phyloP scores from a whole-genome alignment of 92 coral and sea anemone genomes.

The Montipora capitata region DNA sequence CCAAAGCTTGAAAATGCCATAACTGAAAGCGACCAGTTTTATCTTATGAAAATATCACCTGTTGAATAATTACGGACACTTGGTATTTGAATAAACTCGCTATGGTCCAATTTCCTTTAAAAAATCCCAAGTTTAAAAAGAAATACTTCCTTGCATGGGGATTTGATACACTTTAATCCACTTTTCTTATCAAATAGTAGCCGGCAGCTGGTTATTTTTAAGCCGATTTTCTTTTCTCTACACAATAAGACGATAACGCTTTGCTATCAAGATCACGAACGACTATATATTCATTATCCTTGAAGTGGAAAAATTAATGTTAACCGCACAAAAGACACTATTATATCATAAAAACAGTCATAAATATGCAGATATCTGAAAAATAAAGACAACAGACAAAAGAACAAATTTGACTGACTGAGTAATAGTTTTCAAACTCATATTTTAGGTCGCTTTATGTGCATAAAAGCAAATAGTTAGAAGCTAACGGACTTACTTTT shows the following conservation, averaged over 20 bases:
- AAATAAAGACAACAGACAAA: not conserved
- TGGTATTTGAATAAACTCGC: not conserved
- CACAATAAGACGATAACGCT: not conserved
- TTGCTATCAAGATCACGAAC: slow-evolving; percentile 3
- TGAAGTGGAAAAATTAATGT: slow-evolving; percentile 16
- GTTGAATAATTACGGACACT: not conserved
- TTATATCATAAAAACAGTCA: slow-evolving; percentile 4
- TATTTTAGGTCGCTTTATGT: not conserved
- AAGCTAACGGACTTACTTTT: slow-evolving; percentile 70
- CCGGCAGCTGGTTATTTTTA: not conserved
- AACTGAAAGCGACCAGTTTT: too few relatives aligned
- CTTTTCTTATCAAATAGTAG: not conserved
- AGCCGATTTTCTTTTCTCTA: slow-evolving; percentile 17
- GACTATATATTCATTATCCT: not conserved
- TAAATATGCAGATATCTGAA: not conserved
- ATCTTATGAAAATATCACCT: not conserved
- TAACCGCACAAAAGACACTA: slow-evolving; percentile 8
- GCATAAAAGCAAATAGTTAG: not conserved
- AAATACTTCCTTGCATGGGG: not conserved
- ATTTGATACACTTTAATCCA: not conserved
- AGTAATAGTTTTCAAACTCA: not conserved
- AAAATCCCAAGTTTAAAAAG: not conserved
- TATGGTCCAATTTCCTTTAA: not conserved
- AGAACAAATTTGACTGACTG: not conserved
- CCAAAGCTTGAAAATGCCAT: too few relatives aligned